Conservation (phyloP, 1,140 invertebrate species). For the Penaeus indicus region DNA sequence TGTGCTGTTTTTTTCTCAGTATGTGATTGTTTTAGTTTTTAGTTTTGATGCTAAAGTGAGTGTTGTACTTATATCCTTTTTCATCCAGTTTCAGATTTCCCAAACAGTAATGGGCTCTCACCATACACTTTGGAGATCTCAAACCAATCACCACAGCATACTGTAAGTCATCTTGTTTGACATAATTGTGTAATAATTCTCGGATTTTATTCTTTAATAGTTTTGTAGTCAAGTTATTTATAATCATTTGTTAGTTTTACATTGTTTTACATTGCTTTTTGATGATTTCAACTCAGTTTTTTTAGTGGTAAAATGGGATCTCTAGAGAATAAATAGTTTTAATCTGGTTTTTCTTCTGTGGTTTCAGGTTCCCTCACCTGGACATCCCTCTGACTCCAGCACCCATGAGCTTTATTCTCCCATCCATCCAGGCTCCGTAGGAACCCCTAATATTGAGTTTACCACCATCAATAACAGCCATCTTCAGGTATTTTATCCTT, state of each 20-base stretch:
- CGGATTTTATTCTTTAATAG: background rate
- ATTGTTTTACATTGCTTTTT: background rate
- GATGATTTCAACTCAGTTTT: background rate
- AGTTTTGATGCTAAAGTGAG: background rate
- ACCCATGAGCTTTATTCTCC: slow-evolving; percentile 55
- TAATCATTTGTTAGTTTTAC: background rate
- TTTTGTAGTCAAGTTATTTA: background rate
- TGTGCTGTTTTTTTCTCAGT: background rate
- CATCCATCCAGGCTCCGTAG: slow-evolving; percentile 41
- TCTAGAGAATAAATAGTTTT: background rate
- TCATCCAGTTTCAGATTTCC: slow-evolving; percentile 18
- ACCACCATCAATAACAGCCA: slow-evolving; percentile 31
- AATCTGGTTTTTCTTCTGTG: background rate
- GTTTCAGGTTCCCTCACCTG: slow-evolving; percentile 55
- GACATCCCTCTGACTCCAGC: slow-evolving; percentile 41
- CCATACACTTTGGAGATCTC: slow-evolving; percentile 39
- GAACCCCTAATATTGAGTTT: slow-evolving; percentile 21
- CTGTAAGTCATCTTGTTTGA: slow-evolving; percentile 11
- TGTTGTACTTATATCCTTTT: background rate
- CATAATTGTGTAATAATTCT: background rate
- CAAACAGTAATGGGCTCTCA: slow-evolving; percentile 11
- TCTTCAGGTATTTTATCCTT: slow-evolving; percentile 33
- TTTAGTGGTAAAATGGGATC: background rate
- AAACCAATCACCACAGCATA: slow-evolving; percentile 54
- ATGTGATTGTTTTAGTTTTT: background rate